Conservation (phyloP, 2,888 invertebrate species). For the Cosmia pyralina region DNA sequence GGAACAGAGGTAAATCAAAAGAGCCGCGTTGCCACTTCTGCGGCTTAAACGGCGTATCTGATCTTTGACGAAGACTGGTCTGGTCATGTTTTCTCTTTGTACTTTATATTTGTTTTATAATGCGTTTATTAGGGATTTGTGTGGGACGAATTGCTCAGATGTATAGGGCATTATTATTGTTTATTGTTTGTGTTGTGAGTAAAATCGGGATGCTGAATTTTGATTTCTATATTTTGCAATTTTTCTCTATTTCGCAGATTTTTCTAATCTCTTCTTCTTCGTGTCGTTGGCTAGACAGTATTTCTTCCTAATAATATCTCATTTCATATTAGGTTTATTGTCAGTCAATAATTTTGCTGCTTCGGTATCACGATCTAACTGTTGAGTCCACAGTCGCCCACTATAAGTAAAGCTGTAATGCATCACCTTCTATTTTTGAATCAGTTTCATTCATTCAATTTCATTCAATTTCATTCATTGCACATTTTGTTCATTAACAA, state of each 20-base stretch:
- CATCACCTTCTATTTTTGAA: not conserved
- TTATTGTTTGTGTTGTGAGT: not conserved
- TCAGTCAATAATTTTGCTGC: not conserved
- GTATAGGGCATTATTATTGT: too few species aligned
- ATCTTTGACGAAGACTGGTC: constrained; percentile 76
- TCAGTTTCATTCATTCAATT: not conserved
- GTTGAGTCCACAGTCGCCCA: not conserved
- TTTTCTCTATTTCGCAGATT: too few species aligned
- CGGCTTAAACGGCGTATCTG: constrained; percentile 83
- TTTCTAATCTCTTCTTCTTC: too few species aligned
- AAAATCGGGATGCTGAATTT: not conserved
- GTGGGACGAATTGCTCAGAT: constrained; percentile 1
- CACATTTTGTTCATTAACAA: not conserved
- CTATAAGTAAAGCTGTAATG: not conserved
- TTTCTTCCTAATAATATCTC: too few species aligned
- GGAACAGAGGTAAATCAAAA: constrained; percentile 82
- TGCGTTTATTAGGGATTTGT: constrained; percentile 34
- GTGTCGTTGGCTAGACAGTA: too few species aligned
- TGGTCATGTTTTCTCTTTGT: constrained; percentile 60
- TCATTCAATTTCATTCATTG: not conserved
- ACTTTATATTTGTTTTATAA: constrained; percentile 53
- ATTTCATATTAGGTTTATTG: too few species aligned
- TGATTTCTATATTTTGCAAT: not conserved
- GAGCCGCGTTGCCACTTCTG: constrained; percentile 81
- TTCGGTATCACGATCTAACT: not conserved